Percentiles rank a stretch among this genome's conserved stretches.
phyloP scores from a whole-genome alignment of 2,888 invertebrate species.

The Ochropleura plecta region DNA sequence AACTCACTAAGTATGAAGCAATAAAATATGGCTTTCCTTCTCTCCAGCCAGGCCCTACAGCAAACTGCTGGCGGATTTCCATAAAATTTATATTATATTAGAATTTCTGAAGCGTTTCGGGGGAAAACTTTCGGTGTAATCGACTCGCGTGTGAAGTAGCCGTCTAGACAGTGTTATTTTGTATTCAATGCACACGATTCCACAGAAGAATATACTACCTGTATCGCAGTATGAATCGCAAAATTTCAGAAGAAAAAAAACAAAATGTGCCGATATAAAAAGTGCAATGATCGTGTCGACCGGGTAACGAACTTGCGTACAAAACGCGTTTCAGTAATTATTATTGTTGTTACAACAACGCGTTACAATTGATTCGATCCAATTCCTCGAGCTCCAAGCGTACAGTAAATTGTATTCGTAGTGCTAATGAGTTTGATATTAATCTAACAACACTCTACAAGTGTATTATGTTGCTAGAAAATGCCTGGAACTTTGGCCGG shows the following conservation, averaged over 20 bases:
- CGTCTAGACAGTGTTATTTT: slow-evolving; percentile 60
- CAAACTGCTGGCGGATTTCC: slow-evolving; percentile 15
- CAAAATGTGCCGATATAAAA: slow-evolving; percentile 48
- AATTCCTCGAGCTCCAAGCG: slow-evolving; percentile 70
- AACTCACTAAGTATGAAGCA: neutral
- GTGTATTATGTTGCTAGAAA: slow-evolving; percentile 19
- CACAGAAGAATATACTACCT: slow-evolving; percentile 18
- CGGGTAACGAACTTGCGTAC: slow-evolving; percentile 68
- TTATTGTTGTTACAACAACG: slow-evolving; percentile 67
- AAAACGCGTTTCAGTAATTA: slow-evolving; percentile 66
- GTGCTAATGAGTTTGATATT: slow-evolving; percentile 52
- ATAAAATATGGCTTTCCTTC: slow-evolving; percentile 5
- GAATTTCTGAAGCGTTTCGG: slow-evolving; percentile 13
- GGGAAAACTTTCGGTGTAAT: slow-evolving; percentile 34
- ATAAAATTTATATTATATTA: slow-evolving; percentile 29
- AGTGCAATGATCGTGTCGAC: slow-evolving; percentile 65
- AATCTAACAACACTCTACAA: slow-evolving; percentile 46
- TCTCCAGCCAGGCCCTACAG: neutral
- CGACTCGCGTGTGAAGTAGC: slow-evolving; percentile 54
- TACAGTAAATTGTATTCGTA: slow-evolving; percentile 60
- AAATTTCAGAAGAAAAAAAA: slow-evolving; percentile 8
- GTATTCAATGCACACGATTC: slow-evolving; percentile 58
- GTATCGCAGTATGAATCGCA: neutral
- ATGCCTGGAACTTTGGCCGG: slow-evolving; percentile 1
- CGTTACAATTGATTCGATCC: slow-evolving; percentile 77